A percentile compares a stretch with the other conserved stretches of the same genome.
phyloP scores from a whole-genome alignment of 2,888 invertebrate genomes.

The Ochlodes sylvanus region DNA sequence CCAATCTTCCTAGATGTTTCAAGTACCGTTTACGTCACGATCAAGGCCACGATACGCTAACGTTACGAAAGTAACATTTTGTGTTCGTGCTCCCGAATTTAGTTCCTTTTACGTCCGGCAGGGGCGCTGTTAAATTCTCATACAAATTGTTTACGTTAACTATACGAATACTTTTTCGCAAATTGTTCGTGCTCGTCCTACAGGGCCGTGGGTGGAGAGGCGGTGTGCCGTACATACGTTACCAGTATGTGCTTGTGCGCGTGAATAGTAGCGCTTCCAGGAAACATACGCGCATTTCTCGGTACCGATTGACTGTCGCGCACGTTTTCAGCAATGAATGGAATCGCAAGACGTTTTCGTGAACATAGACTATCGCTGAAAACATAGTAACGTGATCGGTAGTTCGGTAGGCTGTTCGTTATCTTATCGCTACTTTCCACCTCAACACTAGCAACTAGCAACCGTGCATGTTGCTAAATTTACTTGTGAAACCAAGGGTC shows the following conservation, averaged over 20 bases:
- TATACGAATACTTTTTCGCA: too few species aligned
- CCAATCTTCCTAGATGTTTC: too few species aligned
- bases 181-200: too few species aligned
- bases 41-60: too few species aligned
- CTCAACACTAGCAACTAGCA: slow-evolving; percentile 20
- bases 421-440: slow-evolving; percentile 38
- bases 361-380: slow-evolving; percentile 45
- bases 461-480: slow-evolving; percentile 12
- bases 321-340: slow-evolving; percentile 80
- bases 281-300: slow-evolving; percentile 81
- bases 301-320: slow-evolving; percentile 77
- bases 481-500: not conserved
- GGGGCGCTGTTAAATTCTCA: too few species aligned
- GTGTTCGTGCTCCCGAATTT: too few species aligned
- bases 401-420: slow-evolving; percentile 13
- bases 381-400: slow-evolving; percentile 13
- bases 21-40: too few species aligned
- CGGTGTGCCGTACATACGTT: slow-evolving; percentile 60
- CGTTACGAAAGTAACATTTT: too few species aligned
- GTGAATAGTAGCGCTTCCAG: slow-evolving; percentile 79
- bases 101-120: too few species aligned
- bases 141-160: too few species aligned
- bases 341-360: slow-evolving; percentile 54
- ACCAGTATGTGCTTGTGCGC: slow-evolving; percentile 64
- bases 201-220: slow-evolving; percentile 67